Base-by-base conservation (phyloP, 2,797 vertebrate genomes). In the Muscicapa striata region DNA sequence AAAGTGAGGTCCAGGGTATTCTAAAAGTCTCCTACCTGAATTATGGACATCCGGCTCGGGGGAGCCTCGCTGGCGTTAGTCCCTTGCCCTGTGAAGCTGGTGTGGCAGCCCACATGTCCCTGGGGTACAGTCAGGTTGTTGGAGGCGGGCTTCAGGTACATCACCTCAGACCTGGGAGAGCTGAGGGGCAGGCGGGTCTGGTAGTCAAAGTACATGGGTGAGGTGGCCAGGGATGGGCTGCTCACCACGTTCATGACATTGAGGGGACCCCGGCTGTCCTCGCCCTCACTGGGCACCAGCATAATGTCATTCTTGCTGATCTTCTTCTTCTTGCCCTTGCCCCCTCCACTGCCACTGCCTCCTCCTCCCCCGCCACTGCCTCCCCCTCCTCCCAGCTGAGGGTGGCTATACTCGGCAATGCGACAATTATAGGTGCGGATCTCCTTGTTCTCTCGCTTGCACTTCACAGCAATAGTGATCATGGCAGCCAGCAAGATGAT, bases 161-260 rank as follows among this genome's bases (percentile, higher is more conserved):
- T 99, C 98, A 99, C 99, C 98, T 99, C 99, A 38, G 99, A 99
- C 95, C 99, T 98, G 97, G 99, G 99, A 93, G 99, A 99, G 98
- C 99, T 99, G 98, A 99, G 99, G 98, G 99, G 99, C 97, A 99
- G 98, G 96, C 99, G 99, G 95, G 99, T 99, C 98, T 99, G 99
- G 98, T 99, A 99, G 98, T 99, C 99, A 98, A 99, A 99, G 98
- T 99, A 99, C 98, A 99, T 99, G 95, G 99, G 99, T 96, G 99
- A 99, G 97, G 99, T 99, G 98, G 99, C 99, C 97, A 99, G 98
- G 95, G 99, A 99, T 96, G 99, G 99, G 97, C 99, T 99, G 99
- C 99, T 99, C 97, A 99, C 99, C 98, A 99, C 99, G 84, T 99
- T 99, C 99, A 99, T 99, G 97, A 99, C 99, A 98, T 99, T 99